Conservation (phyloP, 2,113 vertebrate genomes). For the Oncorhynchus kisutch region DNA sequence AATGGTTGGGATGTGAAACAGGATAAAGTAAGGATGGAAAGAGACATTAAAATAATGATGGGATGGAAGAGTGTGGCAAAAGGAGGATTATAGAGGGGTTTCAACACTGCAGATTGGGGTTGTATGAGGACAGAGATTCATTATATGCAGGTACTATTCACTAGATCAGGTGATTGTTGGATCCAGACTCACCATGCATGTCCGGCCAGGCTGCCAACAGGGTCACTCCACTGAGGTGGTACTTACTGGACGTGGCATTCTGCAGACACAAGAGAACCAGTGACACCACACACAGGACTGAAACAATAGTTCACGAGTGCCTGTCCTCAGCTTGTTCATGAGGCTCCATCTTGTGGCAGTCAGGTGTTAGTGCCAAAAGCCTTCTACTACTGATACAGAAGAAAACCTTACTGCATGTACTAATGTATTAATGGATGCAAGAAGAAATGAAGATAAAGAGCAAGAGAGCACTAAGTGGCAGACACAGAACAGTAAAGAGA, state of each 20-base stretch:
- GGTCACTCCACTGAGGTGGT: conserved; percentile 63
- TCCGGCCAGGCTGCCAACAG: conserved; percentile 60
- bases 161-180: background rate
- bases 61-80: background rate
- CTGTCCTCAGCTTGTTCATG: background rate
- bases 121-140: background rate
- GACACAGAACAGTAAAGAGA: background rate
- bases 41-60: background rate
- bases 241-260: conserved; percentile 72
- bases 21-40: too few relatives aligned
- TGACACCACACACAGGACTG: background rate
- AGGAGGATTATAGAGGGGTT: background rate
- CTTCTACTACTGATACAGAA: background rate
- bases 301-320: background rate
- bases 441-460: background rate
- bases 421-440: background rate
- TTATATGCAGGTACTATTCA: background rate
- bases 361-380: background rate
- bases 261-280: conserved; percentile 42
- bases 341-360: conserved; percentile 5
- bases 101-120: background rate
- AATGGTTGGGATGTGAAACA: too few relatives aligned
- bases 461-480: background rate
- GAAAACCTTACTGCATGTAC: background rate
- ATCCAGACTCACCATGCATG: conserved; percentile 64